Evolutionary conservation across 2,888 invertebrate species (phyloP), one percentile per base, ranked within the genome.

Genomic region (Torymus auratus): DNA sequence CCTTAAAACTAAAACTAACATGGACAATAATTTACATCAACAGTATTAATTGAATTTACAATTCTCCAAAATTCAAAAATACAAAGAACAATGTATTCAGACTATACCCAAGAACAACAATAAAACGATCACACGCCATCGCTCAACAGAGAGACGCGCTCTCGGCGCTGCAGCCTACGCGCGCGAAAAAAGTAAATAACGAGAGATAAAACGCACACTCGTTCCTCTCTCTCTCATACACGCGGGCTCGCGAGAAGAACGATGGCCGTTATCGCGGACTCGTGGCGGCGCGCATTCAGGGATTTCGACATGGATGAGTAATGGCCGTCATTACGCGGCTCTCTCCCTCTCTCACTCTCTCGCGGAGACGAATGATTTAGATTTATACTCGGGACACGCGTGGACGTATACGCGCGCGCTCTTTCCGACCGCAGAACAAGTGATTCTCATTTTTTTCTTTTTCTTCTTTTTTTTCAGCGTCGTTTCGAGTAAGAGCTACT

Each of bases 251-350:
- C 28, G 41, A 41, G 52, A 65, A 60, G 20, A 70, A 70, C 70
- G 50, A 75, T n/a, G 75, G 58, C 60, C 70, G 75, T 71, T 75
- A 75, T 71, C 70, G 80, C 67, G 20, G 13, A 52, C 23, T 56
- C 64, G 73, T 41, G 41, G 65, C 61, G 17, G 14, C 64, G 23
- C 20, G 68, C 53, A 79, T 56, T 79, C 69, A 58, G 69, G 53
- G 61, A 70, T 80, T 80, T 80, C 80, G 80, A 75, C 70, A 70
- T 50, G 80, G 53, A 74, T 80, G 75, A 80, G 80, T 75, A 80
- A 80, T 80, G 75, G 53, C 58, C 75, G 61, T 80, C 80, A 67
- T 70, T 75, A 62, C 52, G 56, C 68, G 68, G 41, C 41, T 41
- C 41, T 5, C 41, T 41, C 41, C 7, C 7, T 41, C 41, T 41